Evolutionary conservation across 2,888 invertebrate genomes (phyloP).

Genomic region (Conus canariensis): DNA sequence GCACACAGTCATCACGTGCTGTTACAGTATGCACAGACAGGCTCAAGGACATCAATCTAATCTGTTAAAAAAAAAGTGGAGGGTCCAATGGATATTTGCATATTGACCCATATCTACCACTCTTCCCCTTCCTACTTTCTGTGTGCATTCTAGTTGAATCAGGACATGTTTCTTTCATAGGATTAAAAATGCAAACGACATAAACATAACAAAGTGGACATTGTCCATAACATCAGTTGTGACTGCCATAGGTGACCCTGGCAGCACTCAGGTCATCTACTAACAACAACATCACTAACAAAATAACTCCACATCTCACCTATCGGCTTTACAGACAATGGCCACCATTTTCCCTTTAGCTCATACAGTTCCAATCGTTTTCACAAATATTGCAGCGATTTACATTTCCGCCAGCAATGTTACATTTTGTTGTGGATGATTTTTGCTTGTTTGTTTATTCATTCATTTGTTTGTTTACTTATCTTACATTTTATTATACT

Average conservation of each 20-base stretch:
- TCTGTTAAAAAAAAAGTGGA: neutral
- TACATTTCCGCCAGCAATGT: no score
- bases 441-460: no score
- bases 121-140: no score
- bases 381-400: neutral
- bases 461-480: no score
- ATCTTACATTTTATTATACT: neutral
- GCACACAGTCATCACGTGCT: neutral
- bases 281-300: neutral
- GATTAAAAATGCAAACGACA: neutral
- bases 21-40: neutral
- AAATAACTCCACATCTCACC: neutral
- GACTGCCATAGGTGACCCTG: neutral
- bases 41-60: neutral
- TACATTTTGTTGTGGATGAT: no score
- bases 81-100: constrained; percentile 13
- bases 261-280: neutral
- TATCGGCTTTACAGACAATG: neutral
- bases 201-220: neutral
- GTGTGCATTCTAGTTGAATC: neutral
- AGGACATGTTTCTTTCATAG: neutral
- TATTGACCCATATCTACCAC: constrained; percentile 8
- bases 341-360: neutral
- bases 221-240: constrained; percentile 6
- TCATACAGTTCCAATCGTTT: neutral